phyloP scores from a whole-genome alignment of 2,113 vertebrate genomes.

The Nipponia nippon region DNA sequence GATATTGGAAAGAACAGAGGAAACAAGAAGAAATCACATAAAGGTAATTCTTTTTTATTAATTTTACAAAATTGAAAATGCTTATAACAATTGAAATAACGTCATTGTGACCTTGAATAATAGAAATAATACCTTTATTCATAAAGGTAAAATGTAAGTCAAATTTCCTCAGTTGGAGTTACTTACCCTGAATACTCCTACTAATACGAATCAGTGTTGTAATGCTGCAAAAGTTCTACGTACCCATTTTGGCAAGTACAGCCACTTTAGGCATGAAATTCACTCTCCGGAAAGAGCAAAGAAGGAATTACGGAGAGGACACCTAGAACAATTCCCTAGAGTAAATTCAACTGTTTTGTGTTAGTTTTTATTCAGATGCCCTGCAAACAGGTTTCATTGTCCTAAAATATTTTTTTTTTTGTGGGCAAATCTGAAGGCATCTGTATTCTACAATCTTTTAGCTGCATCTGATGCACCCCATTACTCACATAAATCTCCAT shows the following conservation, averaged over 20 bases:
- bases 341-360: background rate
- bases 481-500: background rate
- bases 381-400: background rate
- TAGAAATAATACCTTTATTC: background rate
- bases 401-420: background rate
- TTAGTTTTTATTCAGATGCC: background rate
- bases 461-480: background rate
- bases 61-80: background rate
- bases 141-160: background rate
- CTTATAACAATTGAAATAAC: background rate
- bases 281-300: background rate
- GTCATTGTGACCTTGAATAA: background rate
- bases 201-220: background rate
- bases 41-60: background rate
- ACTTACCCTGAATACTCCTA: background rate
- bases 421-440: background rate
- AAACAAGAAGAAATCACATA: background rate
- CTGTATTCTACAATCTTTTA: background rate
- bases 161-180: background rate
- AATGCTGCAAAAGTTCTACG: background rate
- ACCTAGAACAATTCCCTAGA: background rate
- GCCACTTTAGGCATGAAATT: background rate
- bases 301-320: background rate
- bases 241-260: background rate
- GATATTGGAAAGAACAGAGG: background rate